A percentile compares a stretch with the other conserved stretches of the same genome.
phyloP scores from a whole-genome alignment of 2,113 vertebrate species.

The Myotis yumanensis region DNA sequence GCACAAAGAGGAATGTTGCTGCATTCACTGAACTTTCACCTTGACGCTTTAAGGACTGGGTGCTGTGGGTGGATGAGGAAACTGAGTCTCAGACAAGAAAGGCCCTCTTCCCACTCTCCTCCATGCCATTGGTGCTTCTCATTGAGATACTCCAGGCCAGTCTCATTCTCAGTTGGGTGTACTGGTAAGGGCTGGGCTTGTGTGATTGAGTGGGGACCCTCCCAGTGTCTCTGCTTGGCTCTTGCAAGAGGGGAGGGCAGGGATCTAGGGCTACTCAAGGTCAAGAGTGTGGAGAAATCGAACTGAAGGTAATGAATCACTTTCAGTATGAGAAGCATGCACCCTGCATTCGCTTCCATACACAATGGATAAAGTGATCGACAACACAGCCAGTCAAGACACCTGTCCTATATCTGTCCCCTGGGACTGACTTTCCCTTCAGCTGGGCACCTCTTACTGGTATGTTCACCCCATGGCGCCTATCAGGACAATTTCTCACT shows the following conservation, averaged over 20 bases:
- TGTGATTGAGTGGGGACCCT: neutral
- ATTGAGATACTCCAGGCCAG: neutral
- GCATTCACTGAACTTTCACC: neutral
- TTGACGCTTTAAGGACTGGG: too few relatives aligned
- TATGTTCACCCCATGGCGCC: fast-evolving
- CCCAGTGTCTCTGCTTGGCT: too few relatives aligned
- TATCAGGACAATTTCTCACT: neutral
- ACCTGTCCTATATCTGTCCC: neutral
- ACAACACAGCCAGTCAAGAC: too few relatives aligned
- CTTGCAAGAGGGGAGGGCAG: neutral
- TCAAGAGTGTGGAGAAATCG: too few relatives aligned
- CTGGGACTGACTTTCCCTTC: neutral
- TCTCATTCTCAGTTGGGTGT: neutral
- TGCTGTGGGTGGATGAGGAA: neutral
- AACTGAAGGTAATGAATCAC: neutral
- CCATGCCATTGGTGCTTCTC: neutral
- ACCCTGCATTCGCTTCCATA: neutral
- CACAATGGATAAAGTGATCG: neutral
- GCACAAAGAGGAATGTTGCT: neutral
- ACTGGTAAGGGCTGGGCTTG: too few relatives aligned
- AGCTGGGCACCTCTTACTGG: neutral
- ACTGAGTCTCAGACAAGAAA: neutral
- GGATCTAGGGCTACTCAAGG: neutral
- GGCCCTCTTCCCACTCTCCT: too few relatives aligned
- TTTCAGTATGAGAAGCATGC: neutral